These are phyloP conservation scores for Chrysolina americana DNA, from an alignment of 2,888 invertebrate species.

Conservation along the genomic window DNA sequence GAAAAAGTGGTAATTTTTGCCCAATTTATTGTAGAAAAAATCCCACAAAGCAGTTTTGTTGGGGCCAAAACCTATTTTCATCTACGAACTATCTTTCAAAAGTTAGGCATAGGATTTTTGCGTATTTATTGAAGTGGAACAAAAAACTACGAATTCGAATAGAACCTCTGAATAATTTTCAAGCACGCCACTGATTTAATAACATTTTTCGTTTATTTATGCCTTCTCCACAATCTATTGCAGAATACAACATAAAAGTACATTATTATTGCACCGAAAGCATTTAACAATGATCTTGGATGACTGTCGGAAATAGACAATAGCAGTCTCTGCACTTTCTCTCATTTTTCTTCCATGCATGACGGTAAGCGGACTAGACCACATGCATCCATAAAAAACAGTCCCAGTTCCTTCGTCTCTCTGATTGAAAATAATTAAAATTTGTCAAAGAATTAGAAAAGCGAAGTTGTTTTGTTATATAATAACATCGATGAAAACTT, in stretches of 20 bases:
- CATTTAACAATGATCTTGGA: slow-evolving; percentile 17
- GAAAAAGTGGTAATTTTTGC: too few relatives aligned
- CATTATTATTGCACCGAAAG: neutral
- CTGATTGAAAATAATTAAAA: neutral
- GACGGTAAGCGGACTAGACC: neutral
- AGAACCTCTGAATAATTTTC: too few relatives aligned
- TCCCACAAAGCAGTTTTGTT: too few relatives aligned
- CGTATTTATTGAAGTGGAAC: too few relatives aligned
- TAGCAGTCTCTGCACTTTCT: neutral
- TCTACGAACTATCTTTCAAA: too few relatives aligned
- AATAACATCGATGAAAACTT: neutral
- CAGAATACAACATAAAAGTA: neutral
- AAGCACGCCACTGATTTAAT: too few relatives aligned
- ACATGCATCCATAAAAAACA: slow-evolving; percentile 1
- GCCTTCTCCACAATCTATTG: neutral
- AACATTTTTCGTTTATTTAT: too few relatives aligned
- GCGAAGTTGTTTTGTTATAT: neutral
- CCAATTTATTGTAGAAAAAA: too few relatives aligned
- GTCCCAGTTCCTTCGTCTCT: neutral
- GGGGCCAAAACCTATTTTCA: too few relatives aligned
- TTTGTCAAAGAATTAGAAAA: neutral
- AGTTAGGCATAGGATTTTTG: too few relatives aligned
- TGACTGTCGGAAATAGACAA: neutral
- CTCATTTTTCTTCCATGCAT: neutral
- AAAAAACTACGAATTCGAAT: too few relatives aligned